A percentile compares a stretch with the other conserved stretches of the same genome.
Evolutionary conservation across 2,113 vertebrate genomes (phyloP).

Genomic region (Bagarius yarrelli): DNA sequence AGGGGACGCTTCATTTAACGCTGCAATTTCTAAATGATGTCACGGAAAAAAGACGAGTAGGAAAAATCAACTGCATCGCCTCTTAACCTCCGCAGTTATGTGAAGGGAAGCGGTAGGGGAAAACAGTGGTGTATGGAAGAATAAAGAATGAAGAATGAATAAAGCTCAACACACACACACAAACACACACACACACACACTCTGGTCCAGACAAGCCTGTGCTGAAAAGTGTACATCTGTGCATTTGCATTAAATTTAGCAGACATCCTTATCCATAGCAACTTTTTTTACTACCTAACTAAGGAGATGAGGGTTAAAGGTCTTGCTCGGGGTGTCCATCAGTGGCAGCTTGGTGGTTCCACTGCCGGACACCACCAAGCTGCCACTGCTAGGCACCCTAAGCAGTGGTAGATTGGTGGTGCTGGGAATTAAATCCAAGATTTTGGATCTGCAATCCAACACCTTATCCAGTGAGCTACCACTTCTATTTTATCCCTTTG

Average conservation of each 20-base stretch:
- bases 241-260: too few species aligned
- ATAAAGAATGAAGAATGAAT: slow-evolving; percentile 24
- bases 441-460: too few species aligned
- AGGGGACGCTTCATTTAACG: slow-evolving; percentile 47
- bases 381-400: too few species aligned
- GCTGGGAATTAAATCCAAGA: too few species aligned
- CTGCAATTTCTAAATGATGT: slow-evolving; percentile 47
- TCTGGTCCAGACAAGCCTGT: slow-evolving; percentile 17
- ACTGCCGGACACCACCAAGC: too few species aligned
- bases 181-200: too few species aligned
- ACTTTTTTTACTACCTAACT: too few species aligned
- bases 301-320: neutral
- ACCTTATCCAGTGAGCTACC: too few species aligned
- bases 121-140: slow-evolving; percentile 2
- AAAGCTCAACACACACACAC: neutral
- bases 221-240: neutral
- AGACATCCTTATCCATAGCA: too few species aligned
- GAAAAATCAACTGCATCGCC: slow-evolving; percentile 20
- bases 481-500: too few species aligned
- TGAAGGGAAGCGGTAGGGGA: neutral
- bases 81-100: neutral
- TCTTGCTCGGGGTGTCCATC: neutral
- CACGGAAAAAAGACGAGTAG: slow-evolving; percentile 48
- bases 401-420: neutral
- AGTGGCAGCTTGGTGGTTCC: neutral